A percentile compares a stretch with the other conserved stretches of the same genome.
Evolutionary conservation across 2,888 invertebrate species (phyloP).

Genomic region (Nomada ruficornis): DNA sequence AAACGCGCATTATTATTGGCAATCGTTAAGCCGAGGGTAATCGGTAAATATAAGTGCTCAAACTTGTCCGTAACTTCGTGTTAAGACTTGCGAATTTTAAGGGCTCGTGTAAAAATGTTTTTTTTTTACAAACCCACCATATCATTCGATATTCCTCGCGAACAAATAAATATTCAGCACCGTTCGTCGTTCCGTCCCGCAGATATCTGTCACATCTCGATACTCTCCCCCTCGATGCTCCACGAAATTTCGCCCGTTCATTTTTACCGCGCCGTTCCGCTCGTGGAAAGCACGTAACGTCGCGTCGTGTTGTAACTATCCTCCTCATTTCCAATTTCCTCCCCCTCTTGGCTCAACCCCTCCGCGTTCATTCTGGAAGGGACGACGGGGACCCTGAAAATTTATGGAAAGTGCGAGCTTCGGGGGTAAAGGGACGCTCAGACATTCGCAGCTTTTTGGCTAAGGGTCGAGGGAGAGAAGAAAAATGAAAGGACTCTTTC

Average conservation of each 20-base stretch:
- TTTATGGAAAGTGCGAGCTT: constrained; percentile 58
- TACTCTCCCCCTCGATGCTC: background rate
- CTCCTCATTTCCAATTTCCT: constrained; percentile 54
- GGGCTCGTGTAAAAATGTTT: background rate
- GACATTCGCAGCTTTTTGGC: constrained; percentile 8
- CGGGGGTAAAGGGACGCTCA: constrained; percentile 3
- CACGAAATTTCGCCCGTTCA: constrained; percentile 26
- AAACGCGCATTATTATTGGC: too few species aligned
- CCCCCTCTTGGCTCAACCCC: constrained; percentile 2
- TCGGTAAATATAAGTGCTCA: too few species aligned
- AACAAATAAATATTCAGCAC: too few species aligned
- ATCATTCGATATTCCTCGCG: background rate
- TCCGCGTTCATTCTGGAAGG: constrained; percentile 4
- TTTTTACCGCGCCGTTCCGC: constrained; percentile 23
- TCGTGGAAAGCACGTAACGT: constrained; percentile 26
- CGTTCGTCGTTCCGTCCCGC: too few species aligned
- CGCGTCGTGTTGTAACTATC: constrained; percentile 50
- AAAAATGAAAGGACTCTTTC: background rate
- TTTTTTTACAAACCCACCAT: too few species aligned
- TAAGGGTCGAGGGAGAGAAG: background rate
- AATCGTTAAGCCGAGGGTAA: too few species aligned
- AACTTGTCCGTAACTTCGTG: background rate
- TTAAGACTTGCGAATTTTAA: background rate
- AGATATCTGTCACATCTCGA: too few species aligned
- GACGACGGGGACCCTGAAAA: constrained; percentile 29